A percentile compares a stretch with the other conserved stretches of the same genome.
phyloP scores from a whole-genome alignment of 2,888 invertebrate genomes.

The Amaurobius ferox region DNA sequence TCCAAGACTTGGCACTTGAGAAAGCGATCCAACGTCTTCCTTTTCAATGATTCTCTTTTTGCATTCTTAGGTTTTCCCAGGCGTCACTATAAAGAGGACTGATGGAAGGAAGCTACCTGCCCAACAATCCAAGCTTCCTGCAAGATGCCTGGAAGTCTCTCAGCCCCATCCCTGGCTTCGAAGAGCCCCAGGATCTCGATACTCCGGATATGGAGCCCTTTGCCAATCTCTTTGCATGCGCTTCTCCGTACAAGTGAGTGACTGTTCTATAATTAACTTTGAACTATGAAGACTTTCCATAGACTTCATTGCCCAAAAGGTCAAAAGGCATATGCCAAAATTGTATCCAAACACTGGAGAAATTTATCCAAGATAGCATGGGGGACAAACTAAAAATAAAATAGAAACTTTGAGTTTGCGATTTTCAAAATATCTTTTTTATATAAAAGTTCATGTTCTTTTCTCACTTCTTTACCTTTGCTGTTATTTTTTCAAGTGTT shows the following conservation, averaged over 20 bases:
- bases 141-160: conserved; percentile 60
- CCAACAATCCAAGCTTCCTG: conserved; percentile 65
- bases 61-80: conserved; percentile 70
- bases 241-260: conserved; percentile 21
- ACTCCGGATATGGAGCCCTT: conserved; percentile 13
- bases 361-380: no score
- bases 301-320: no score
- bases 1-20: not conserved
- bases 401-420: no score
- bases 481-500: no score
- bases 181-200: conserved; percentile 25
- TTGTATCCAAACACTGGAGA: no score
- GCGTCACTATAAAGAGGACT: conserved; percentile 22
- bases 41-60: conserved; percentile 23
- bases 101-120: conserved; percentile 59
- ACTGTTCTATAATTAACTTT: no score
- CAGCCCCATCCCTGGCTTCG: conserved; percentile 42
- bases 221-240: not conserved
- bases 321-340: no score
- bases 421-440: no score
- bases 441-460: no score
- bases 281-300: no score
- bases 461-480: no score
- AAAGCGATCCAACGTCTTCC: not conserved
- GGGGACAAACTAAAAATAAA: no score